phyloP scores from a whole-genome alignment of 2,888 invertebrate genomes.

The Cordilura impudica region DNA sequence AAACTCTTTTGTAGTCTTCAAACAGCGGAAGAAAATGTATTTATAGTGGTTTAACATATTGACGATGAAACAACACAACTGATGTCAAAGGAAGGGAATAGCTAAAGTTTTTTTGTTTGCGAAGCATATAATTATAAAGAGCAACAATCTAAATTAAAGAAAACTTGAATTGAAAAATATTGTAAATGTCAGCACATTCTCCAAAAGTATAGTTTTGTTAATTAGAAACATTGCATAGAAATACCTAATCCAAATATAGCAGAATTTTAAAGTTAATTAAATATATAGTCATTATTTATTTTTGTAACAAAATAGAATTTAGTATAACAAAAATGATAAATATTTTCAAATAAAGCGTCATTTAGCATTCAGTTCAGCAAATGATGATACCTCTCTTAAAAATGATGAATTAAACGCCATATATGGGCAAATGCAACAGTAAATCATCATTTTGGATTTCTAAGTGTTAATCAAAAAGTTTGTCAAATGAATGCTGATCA shows the following conservation, averaged over 20 bases:
- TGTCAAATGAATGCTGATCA: background rate
- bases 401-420: too few species aligned
- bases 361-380: too few species aligned
- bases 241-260: background rate
- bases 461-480: background rate
- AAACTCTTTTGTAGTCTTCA: too few species aligned
- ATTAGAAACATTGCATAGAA: slow-evolving; percentile 7
- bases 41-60: too few species aligned
- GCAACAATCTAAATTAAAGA: background rate
- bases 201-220: background rate
- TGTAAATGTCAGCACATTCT: slow-evolving; percentile 10
- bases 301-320: too few species aligned
- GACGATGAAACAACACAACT: too few species aligned
- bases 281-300: too few species aligned
- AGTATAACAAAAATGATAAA: too few species aligned
- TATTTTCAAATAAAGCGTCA: too few species aligned
- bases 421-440: slow-evolving; percentile 10
- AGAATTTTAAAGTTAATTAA: background rate
- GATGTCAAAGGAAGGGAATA: too few species aligned
- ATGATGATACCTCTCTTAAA: too few species aligned
- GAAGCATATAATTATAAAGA: background rate
- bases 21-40: too few species aligned
- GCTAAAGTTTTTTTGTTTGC: background rate
- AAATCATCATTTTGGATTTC: slow-evolving; percentile 25
- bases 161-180: background rate